Evolutionary conservation across 1,140 invertebrate species (phyloP).

Genomic region (Hirudo medicinalis): DNA sequence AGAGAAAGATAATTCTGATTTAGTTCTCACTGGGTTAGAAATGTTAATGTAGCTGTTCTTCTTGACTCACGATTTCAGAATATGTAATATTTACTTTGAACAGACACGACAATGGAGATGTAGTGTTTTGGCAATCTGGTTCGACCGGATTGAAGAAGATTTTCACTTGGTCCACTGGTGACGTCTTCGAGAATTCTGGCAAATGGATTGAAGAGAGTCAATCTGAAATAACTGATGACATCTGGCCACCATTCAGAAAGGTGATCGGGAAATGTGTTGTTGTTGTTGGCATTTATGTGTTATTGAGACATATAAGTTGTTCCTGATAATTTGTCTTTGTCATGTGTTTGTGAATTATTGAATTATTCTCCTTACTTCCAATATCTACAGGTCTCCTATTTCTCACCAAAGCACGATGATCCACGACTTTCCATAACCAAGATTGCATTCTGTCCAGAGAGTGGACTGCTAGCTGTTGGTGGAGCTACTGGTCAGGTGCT

Average conservation of each 20-base stretch:
- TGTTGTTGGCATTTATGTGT: not conserved
- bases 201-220: slow-evolving; percentile 31
- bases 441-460: slow-evolving; percentile 67
- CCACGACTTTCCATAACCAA: slow-evolving; percentile 82
- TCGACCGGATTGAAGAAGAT: slow-evolving; percentile 63
- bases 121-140: slow-evolving; percentile 82
- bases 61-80: not conserved
- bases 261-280: slow-evolving; percentile 33
- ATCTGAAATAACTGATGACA: slow-evolving; percentile 36
- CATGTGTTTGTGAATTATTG: not conserved
- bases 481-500: slow-evolving; percentile 87
- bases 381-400: not conserved
- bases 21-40: no score
- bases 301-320: not conserved
- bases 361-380: not conserved
- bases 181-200: slow-evolving; percentile 52
- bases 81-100: not conserved
- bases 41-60: no score
- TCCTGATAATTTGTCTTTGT: no score
- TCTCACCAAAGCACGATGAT: slow-evolving; percentile 77
- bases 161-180: slow-evolving; percentile 68
- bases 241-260: slow-evolving; percentile 77
- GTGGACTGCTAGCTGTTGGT: slow-evolving; percentile 70
- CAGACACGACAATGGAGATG: slow-evolving; percentile 86
- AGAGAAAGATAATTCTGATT: no score